Evolutionary conservation across 2,797 vertebrate genomes (phyloP), one percentile per base, ranked within the genome.

Genomic region (Darevskia nairensis): DNA sequence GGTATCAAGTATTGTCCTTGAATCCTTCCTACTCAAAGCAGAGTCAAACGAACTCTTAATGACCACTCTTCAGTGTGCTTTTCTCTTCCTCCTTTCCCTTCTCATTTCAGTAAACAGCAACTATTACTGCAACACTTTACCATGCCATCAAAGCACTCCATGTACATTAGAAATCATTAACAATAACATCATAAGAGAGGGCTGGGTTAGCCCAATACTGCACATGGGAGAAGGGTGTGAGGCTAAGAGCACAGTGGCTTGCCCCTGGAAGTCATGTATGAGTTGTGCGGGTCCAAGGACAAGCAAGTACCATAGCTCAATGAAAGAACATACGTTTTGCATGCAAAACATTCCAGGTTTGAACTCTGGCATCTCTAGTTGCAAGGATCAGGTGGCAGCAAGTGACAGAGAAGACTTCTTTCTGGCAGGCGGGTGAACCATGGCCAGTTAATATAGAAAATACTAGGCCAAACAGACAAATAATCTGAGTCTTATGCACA

Each of bases 1-100:
- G 87, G 46, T 90, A 76, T 82, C 88, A 81, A 46, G 66, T 89
- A 91, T 84, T 90, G 88, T 69, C 89, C 89, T 72, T 83, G 81
- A 92, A 90, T n/a, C 10, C 19, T 35, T 6, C 29, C 19, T 35
- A 50, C 64, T 55, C 11, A 25, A 71, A 50, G 41, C 1, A 0
- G 39, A 50, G 41, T 55, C n/a, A 72, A 55, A 25, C 5, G 1
- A 71, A 72, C 8, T 15, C 3, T 83, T 71, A 68, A 69, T 21
- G 39, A 10, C 78, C 32, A 64, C 21, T 35, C 55, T 39, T 80
- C 19, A 55, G 13, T 29, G 50, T 55, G 13, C 10, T 72, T 84
- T 17, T 25, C 29, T 72, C 61, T 50, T 55, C 32, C 8, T 6
- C 64, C 7, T 35, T 27, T 55, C 55, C 82, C 9, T 35, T 55